Conservation (phyloP, 1,140 invertebrate species). For the Ceratosolen fusciceps region DNA sequence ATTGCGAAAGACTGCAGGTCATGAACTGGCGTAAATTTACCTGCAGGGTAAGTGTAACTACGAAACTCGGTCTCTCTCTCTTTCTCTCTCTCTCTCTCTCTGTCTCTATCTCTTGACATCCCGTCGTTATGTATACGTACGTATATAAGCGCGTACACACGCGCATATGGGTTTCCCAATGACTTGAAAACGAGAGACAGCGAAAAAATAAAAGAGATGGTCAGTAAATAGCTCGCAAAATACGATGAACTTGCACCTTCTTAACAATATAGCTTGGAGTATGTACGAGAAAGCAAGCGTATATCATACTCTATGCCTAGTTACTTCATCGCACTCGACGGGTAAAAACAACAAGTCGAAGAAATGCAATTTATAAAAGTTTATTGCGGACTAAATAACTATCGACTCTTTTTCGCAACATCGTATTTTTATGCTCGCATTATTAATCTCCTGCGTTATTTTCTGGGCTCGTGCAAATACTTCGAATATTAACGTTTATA, state of each 20-base stretch:
- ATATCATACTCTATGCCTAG: neutral
- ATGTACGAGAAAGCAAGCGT: neutral
- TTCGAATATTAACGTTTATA: no score
- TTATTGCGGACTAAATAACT: no score
- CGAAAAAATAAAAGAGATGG: neutral
- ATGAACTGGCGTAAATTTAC: neutral
- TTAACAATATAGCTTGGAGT: neutral
- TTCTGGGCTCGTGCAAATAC: no score
- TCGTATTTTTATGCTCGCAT: no score
- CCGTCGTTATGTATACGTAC: neutral
- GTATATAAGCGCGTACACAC: neutral
- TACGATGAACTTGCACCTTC: conserved; percentile 4
- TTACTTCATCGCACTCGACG: neutral
- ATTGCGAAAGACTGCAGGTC: neutral
- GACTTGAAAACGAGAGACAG: neutral
- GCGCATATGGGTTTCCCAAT: neutral
- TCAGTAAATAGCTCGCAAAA: neutral
- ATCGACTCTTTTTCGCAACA: no score
- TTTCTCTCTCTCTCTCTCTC: no score
- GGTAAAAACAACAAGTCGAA: neutral
- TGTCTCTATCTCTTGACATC: no score
- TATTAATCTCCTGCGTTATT: no score
- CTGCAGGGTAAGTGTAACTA: neutral
- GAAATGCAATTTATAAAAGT: neutral
- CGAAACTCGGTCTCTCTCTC: no score